These are phyloP conservation scores for Trialeurodes vaporariorum DNA, from an alignment of 1,140 invertebrate species.

Conservation along the genomic window DNA sequence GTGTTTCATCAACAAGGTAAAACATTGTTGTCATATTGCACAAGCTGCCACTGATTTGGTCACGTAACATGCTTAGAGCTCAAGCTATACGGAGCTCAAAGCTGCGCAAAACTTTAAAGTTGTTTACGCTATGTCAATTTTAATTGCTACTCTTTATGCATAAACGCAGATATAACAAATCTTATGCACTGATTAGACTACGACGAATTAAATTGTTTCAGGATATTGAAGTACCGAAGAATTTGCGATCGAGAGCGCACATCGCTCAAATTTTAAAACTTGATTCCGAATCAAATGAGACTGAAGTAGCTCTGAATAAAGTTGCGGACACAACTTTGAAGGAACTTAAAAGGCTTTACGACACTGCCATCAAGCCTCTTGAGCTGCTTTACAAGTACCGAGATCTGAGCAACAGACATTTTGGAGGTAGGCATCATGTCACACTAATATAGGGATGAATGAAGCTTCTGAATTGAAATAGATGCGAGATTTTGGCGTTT, in stretches of 20 bases:
- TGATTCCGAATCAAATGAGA: constrained; percentile 57
- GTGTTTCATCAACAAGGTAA: too few relatives aligned
- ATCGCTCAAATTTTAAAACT: constrained; percentile 67
- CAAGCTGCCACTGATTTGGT: too few relatives aligned
- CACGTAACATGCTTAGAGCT: too few relatives aligned
- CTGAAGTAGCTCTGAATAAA: constrained; percentile 56
- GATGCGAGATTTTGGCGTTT: background rate
- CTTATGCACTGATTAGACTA: too few relatives aligned
- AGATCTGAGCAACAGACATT: constrained; percentile 82
- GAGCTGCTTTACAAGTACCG: constrained; percentile 84
- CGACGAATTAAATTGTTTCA: constrained; percentile 43
- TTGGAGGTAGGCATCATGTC: constrained; percentile 52
- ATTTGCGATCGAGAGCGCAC: constrained; percentile 63
- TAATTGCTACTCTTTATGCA: too few relatives aligned
- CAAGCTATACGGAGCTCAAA: too few relatives aligned
- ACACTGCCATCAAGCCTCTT: constrained; percentile 76
- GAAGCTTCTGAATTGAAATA: too few relatives aligned
- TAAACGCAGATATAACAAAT: too few relatives aligned
- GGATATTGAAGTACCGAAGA: constrained; percentile 59
- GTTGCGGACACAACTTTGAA: constrained; percentile 63
- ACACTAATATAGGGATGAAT: too few relatives aligned
- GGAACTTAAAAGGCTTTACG: constrained; percentile 78
- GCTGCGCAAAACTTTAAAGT: too few relatives aligned
- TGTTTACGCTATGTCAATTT: too few relatives aligned
- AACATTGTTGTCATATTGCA: too few relatives aligned